Evolutionary conservation across 1,140 invertebrate genomes (phyloP), one percentile per base, ranked within the genome.

Genomic region (Piezodorus guildinii): DNA sequence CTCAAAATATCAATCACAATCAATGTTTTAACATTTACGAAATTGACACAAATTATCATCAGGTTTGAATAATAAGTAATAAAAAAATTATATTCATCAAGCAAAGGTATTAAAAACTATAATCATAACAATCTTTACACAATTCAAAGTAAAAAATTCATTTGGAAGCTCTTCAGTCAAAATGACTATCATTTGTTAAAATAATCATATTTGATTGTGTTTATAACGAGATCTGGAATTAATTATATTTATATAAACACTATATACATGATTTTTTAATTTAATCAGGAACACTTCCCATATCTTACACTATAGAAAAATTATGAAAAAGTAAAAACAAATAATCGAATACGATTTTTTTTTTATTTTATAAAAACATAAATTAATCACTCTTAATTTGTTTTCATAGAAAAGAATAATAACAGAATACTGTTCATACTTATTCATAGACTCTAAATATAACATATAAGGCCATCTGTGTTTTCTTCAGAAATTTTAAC

Each of bases 141-240:
- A 60, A 39, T 44, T 44, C 6, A n/a, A 61, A 61, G 27, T 45
- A 60, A 60, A 45, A 45, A 61, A 61, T 44, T 61, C 43, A 61
- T 43, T 44, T 61, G 60, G 60, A 61, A 61, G 60, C 60, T 61
- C 60, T 45, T 61, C 60, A 61, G 60, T 61, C 60, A 46, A 45
- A 43, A 45, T 61, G 60, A 61, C 60, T 46, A 61, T 23, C 9
- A 56, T 56, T 39, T 61, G 23, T 44, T 45, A 46, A 27, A 60
- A 61, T 44, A 61, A 34, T 45, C 60, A 56, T 56, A 39, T 56
- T 56, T 46, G 39, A 61, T 61, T 45, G 16, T 45, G 44, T 61
- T 19, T 27, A 34, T 34, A 34, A 34, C 46, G 60, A 61, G 60
- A 61, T 61, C 60, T 61, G 17, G 30, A n/a, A 34, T 39, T 34